A percentile compares a stretch with the other conserved stretches of the same genome.
These are phyloP conservation scores for Rotaria magnacalcarata DNA, from an alignment of 2,888 invertebrate species.

Conservation along the genomic window DNA sequence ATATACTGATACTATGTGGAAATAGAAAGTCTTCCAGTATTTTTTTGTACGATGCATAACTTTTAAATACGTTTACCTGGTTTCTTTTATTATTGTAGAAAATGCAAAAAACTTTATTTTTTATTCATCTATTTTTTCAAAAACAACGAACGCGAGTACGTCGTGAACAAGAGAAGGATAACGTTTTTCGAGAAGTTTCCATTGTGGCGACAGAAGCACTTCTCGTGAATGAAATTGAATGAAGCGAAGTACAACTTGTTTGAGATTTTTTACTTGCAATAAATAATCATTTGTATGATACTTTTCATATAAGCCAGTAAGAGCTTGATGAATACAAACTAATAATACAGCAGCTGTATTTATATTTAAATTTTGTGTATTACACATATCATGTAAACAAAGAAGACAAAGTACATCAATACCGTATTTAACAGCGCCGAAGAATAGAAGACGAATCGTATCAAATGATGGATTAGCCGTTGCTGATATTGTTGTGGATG, in stretches of 20 bases:
- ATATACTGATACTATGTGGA: too few relatives aligned
- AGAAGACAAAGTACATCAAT: not conserved
- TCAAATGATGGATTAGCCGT: not conserved
- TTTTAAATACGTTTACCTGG: too few relatives aligned
- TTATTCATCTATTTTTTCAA: slow-evolving; percentile 3
- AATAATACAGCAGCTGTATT: not conserved
- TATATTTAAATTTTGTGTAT: not conserved
- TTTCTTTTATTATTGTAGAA: too few relatives aligned
- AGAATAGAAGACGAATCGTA: not conserved
- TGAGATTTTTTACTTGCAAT: not conserved
- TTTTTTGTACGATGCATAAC: too few relatives aligned
- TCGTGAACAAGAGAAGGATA: not conserved
- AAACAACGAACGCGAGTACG: not conserved
- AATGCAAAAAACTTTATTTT: too few relatives aligned
- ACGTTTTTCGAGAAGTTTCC: not conserved
- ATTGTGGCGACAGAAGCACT: not conserved
- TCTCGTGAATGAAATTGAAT: not conserved
- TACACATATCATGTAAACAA: not conserved
- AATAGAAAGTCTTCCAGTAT: too few relatives aligned
- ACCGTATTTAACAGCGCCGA: not conserved
- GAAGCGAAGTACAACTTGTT: not conserved
- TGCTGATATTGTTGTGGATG: not conserved
- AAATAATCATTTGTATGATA: not conserved
- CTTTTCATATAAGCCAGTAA: not conserved
- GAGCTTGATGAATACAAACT: not conserved